Evolutionary conservation across 2,888 invertebrate genomes (phyloP).

Genomic region (Stomorhina lunata): DNA sequence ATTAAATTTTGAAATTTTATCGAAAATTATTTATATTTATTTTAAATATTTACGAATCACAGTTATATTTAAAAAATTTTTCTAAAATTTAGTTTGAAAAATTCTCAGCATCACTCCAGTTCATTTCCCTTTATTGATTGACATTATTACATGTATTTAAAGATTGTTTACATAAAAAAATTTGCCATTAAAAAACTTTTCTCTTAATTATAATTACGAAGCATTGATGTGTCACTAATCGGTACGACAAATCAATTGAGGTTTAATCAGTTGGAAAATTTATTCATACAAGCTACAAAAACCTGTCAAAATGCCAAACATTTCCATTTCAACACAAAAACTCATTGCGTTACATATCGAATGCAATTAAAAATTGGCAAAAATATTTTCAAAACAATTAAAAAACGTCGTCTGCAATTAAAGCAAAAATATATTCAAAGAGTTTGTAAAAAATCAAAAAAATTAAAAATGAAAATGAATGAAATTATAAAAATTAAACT

Average conservation of each 20-base stretch:
- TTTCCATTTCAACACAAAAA: background rate
- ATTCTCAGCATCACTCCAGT: too few relatives aligned
- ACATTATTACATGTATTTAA: background rate
- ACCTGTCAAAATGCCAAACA: slow-evolving; percentile 65
- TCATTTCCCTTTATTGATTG: too few relatives aligned
- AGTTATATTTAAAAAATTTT: too few relatives aligned
- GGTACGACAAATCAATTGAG: slow-evolving; percentile 61
- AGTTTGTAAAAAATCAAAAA: slow-evolving; percentile 52
- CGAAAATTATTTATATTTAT: too few relatives aligned
- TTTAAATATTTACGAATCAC: too few relatives aligned
- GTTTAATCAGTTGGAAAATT: slow-evolving; percentile 54
- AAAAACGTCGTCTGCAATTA: slow-evolving; percentile 59
- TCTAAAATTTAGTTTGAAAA: too few relatives aligned
- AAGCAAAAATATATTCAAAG: slow-evolving; percentile 23
- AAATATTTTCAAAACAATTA: slow-evolving; percentile 58
- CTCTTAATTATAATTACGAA: slow-evolving; percentile 41
- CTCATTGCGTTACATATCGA: slow-evolving; percentile 16
- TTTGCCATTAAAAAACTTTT: background rate
- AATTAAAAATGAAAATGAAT: slow-evolving; percentile 62
- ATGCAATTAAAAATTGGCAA: slow-evolving; percentile 21
- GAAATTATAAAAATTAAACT: slow-evolving; percentile 67
- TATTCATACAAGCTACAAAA: slow-evolving; percentile 48
- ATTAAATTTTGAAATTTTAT: too few relatives aligned
- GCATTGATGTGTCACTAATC: slow-evolving; percentile 64
- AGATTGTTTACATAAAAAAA: background rate